Base-by-base conservation (phyloP, 1,140 invertebrate species). In the Cyrtorhinus lividipennis region DNA sequence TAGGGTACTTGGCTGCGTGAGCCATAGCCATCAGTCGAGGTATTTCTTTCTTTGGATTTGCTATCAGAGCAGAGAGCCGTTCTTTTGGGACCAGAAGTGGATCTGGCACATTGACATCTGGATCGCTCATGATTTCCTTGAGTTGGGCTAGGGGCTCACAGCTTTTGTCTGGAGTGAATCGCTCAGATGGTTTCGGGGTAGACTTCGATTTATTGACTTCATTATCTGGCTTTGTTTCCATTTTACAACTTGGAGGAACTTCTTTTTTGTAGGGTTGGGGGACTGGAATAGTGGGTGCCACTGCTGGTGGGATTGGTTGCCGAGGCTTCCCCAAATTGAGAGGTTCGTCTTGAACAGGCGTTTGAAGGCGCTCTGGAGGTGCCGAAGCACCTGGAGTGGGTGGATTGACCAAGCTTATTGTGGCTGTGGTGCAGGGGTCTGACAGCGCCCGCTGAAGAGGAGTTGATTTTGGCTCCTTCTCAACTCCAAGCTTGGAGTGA, bases 71-170 rank as follows among this genome's bases (percentile, higher is more conserved):
- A 18, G 83, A 81, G 26, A 90, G 72, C 67, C 81, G 80, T 69
- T 87, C 81, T 69, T 86, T 83, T 23, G 88, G 88, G 48, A 90
- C 82, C 59, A 90, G 71, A 61, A 90, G 74, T 12, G 87, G 87
- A 78, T 90, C 87, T 12, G 87, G 87, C 68, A 90, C 80, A 67
- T 83, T 79, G 68, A 85, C 79, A 45, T 81, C 81, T 1, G 81
- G 77, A 66, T 82, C 83, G 44, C 78, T 77, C 18, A 87, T 78
- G n/a, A 90, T 72, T 69, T 84, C 78, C 65, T 84, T 81, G 1
- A 89, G 75, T 69, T 90, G 86, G 57, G 80, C 81, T 5, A 87
- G 71, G 1, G 87, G 83, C 71, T 83, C 82, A n/a, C n/a, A n/a
- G n/a, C 59, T 23, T 24, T 61, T 59, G 59, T 75, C 75, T 57